Conservation (phyloP, 2,797 vertebrate species). For the Falco columbarius region DNA sequence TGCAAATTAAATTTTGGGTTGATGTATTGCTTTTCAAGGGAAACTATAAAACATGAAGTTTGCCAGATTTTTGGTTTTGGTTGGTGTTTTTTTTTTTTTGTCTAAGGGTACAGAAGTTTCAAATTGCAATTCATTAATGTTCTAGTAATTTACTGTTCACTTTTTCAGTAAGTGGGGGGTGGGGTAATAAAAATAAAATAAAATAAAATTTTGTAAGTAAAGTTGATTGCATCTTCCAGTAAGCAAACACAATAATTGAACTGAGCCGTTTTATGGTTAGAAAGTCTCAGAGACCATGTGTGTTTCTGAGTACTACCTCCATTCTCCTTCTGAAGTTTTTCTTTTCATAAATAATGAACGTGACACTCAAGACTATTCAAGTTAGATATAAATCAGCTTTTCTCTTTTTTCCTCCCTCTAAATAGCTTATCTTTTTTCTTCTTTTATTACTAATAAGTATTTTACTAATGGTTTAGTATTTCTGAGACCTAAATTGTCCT, state of each 20-base stretch:
- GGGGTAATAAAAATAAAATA: no score
- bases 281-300: not conserved
- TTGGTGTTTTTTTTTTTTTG: not conserved
- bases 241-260: not conserved
- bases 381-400: not conserved
- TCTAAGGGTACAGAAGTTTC: not conserved
- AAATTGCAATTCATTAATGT: not conserved
- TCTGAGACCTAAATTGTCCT: not conserved
- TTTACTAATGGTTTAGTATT: not conserved
- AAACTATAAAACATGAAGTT: not conserved
- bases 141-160: not conserved
- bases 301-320: not conserved
- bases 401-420: not conserved
- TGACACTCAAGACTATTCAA: not conserved
- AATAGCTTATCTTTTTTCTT: not conserved
- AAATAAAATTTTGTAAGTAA: not conserved
- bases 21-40: not conserved
- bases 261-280: not conserved
- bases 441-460: not conserved
- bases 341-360: not conserved
- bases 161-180: not conserved
- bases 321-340: not conserved
- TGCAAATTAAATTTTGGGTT: not conserved
- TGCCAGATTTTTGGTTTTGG: not conserved
- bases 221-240: not conserved